Evolutionary conservation across 2,797 vertebrate genomes (phyloP).

Genomic region (Gymnoscopelus braueri): DNA sequence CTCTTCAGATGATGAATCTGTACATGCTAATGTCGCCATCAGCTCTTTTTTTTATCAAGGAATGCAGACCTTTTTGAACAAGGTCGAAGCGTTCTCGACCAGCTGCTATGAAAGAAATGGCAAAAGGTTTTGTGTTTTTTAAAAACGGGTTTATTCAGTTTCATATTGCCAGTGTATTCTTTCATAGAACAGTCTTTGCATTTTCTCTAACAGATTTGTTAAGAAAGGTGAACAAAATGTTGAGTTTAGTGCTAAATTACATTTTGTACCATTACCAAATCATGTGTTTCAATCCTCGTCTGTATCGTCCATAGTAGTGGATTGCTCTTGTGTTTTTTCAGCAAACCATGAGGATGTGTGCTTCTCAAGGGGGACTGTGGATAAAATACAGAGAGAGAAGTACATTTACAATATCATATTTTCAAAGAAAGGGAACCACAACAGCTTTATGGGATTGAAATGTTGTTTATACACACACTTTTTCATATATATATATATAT

Average conservation of each 20-base stretch:
- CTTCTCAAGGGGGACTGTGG: slow-evolving; percentile 59
- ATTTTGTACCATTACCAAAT: background rate
- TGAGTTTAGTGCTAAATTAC: background rate
- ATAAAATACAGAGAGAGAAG: slow-evolving; percentile 34
- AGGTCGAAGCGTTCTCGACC: too few species aligned
- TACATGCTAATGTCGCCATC: background rate
- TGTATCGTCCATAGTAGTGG: background rate
- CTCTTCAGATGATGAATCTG: slow-evolving; percentile 4
- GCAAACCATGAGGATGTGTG: slow-evolving; percentile 53
- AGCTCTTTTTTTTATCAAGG: too few species aligned
- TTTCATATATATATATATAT: too few species aligned
- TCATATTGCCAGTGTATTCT: slow-evolving; percentile 11
- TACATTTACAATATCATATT: slow-evolving; percentile 11
- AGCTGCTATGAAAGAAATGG: too few species aligned
- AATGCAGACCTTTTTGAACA: too few species aligned
- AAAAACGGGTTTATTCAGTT: slow-evolving; percentile 29
- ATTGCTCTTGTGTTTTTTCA: slow-evolving; percentile 27
- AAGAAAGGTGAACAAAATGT: background rate
- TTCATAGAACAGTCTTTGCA: slow-evolving; percentile 18
- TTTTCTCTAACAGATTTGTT: slow-evolving; percentile 9
- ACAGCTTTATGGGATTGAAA: too few species aligned
- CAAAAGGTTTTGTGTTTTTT: background rate
- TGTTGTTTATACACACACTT: too few species aligned
- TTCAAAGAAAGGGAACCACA: too few species aligned
- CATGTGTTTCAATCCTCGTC: slow-evolving; percentile 12